phyloP scores from a whole-genome alignment of 1,140 invertebrate genomes.

The Spodoptera frugiperda region DNA sequence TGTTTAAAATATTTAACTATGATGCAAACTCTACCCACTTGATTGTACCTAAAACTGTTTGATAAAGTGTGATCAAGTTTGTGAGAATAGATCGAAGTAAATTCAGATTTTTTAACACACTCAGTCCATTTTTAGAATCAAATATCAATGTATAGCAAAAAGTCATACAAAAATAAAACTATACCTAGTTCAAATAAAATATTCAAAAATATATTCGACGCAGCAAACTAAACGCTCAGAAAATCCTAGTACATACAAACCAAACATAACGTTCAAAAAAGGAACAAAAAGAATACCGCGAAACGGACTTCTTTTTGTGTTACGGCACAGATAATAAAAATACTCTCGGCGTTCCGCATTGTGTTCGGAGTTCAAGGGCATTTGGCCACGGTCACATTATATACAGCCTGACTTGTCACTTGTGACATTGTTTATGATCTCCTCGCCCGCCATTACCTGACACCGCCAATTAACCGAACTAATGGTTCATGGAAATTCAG shows the following conservation, averaged over 20 bases:
- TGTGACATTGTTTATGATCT: not conserved
- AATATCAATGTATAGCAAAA: too few species aligned
- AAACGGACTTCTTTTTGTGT: not conserved
- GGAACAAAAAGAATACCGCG: not conserved
- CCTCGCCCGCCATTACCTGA: not conserved
- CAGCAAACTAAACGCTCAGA: too few species aligned
- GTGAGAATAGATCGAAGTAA: too few species aligned
- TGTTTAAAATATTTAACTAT: too few species aligned
- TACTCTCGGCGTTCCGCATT: slow-evolving; percentile 35
- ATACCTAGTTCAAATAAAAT: too few species aligned
- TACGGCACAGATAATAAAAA: slow-evolving; percentile 1
- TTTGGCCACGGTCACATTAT: slow-evolving; percentile 57
- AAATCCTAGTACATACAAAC: not conserved
- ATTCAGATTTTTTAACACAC: too few species aligned
- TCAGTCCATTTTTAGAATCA: too few species aligned
- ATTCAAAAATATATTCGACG: too few species aligned
- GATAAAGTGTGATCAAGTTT: too few species aligned
- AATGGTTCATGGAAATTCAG: not conserved
- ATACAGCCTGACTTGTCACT: slow-evolving; percentile 18
- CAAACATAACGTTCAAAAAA: not conserved
- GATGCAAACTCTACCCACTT: too few species aligned
- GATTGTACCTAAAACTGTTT: too few species aligned
- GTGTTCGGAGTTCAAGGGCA: slow-evolving; percentile 58
- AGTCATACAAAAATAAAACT: too few species aligned
- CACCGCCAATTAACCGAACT: not conserved